Conservation (phyloP, 2,113 vertebrate species). For the Pterocles burchelli region DNA sequence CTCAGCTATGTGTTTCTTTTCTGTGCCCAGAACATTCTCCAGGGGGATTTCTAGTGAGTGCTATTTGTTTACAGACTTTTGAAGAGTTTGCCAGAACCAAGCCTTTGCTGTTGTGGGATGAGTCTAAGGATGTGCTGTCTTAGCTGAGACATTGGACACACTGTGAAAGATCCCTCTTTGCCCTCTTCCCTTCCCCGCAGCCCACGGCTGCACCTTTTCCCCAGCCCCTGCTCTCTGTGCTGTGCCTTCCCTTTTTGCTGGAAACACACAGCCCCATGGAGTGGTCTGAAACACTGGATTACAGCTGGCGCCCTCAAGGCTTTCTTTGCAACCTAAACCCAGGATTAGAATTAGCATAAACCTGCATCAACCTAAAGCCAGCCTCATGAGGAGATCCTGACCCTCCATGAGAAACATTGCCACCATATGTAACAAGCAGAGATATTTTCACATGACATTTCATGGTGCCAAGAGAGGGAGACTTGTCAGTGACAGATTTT, state of each 20-base stretch:
- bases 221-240: neutral
- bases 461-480: neutral
- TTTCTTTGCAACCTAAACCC: neutral
- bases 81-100: neutral
- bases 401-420: neutral
- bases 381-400: neutral
- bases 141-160: neutral
- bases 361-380: neutral
- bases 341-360: neutral
- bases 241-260: fast-evolving
- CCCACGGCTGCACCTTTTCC: fast-evolving
- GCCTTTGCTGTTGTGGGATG: neutral
- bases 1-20: neutral
- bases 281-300: neutral
- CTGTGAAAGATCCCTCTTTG: neutral
- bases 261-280: neutral
- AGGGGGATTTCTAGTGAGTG: neutral
- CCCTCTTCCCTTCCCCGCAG: neutral
- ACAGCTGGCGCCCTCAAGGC: neutral
- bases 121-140: neutral
- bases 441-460: neutral
- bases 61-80: neutral
- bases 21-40: neutral
- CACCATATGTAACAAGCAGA: neutral
- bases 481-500: neutral